Evolutionary conservation across 1,140 invertebrate species (phyloP).

Genomic region (Wasmannia auropunctata): DNA sequence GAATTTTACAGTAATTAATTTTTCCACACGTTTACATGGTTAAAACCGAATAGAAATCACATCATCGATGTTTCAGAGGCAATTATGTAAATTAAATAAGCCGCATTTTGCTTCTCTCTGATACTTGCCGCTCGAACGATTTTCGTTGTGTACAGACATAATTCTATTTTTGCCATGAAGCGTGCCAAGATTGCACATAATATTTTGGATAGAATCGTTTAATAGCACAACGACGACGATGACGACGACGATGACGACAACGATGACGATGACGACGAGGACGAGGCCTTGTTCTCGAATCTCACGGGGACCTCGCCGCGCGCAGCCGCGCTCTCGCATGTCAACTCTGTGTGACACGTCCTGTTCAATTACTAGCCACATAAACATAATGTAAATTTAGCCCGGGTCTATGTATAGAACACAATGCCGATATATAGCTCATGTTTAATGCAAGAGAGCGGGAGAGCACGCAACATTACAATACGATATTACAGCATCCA

Average conservation of each 20-base stretch:
- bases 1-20: conserved; percentile 12
- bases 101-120: neutral
- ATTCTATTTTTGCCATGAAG: conserved; percentile 31
- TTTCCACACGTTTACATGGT: neutral
- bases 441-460: conserved; percentile 74
- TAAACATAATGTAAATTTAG: conserved; percentile 74
- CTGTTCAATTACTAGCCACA: conserved; percentile 66
- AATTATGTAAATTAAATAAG: neutral
- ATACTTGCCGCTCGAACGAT: neutral
- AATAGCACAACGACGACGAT: neutral
- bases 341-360: conserved; percentile 32
- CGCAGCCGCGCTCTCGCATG: conserved; percentile 5
- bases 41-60: neutral
- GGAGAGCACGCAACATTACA: conserved; percentile 65
- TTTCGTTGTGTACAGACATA: neutral
- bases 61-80: neutral
- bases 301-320: conserved; percentile 26
- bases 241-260: conserved; percentile 12
- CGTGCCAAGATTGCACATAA: neutral
- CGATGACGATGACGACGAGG: conserved; percentile 18
- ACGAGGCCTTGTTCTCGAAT: conserved; percentile 30
- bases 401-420: conserved; percentile 50
- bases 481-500: conserved; percentile 69
- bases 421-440: conserved; percentile 72
- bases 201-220: conserved; percentile 29